Conservation (phyloP, 2,797 vertebrate genomes). For the Acropternis orthonyx region DNA sequence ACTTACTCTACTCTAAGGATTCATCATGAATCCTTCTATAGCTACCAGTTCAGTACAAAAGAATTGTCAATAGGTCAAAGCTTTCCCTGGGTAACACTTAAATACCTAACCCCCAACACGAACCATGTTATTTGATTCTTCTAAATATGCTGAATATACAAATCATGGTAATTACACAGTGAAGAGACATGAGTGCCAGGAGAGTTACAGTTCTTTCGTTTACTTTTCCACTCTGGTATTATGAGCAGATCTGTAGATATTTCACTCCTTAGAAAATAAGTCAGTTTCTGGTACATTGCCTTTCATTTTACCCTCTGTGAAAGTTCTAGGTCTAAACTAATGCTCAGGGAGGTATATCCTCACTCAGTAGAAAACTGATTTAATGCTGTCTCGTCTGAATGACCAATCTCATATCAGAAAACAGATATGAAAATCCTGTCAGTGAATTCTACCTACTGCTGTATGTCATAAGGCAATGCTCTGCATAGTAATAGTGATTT, state of each 20-base stretch:
- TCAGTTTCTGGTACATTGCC: neutral
- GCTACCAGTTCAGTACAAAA: neutral
- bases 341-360: neutral
- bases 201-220: neutral
- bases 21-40: neutral
- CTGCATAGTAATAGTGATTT: neutral
- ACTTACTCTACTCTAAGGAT: neutral
- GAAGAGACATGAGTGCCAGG: neutral
- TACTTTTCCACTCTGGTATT: neutral
- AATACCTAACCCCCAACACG: neutral
- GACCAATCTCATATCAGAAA: neutral
- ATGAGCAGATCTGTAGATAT: neutral
- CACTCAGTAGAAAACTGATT: neutral
- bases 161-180: neutral
- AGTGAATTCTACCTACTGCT: neutral
- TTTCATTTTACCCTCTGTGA: neutral
- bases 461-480: neutral
- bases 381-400: neutral
- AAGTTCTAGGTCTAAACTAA: neutral
- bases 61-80: neutral
- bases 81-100: neutral
- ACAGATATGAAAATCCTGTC: neutral
- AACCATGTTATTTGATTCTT: neutral
- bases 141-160: neutral
- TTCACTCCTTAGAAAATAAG: neutral